Percentiles rank a stretch among this genome's conserved stretches.
These are phyloP conservation scores for Nezara viridula DNA, from an alignment of 2,888 invertebrate genomes.

Conservation along the genomic window DNA sequence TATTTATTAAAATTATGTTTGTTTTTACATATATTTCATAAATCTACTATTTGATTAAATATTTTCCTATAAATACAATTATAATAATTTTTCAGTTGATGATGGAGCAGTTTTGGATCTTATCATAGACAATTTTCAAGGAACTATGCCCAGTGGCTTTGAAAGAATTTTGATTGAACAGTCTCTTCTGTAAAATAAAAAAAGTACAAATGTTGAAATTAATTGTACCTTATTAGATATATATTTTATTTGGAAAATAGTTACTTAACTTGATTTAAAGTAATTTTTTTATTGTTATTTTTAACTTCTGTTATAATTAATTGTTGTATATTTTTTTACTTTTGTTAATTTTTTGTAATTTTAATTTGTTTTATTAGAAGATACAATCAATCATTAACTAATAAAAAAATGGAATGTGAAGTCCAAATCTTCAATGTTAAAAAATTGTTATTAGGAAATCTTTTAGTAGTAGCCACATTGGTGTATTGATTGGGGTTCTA, in stretches of 20 bases:
- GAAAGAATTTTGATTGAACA: constrained; percentile 98
- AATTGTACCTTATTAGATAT: constrained; percentile 44
- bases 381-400: too few species aligned
- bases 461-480: too few species aligned
- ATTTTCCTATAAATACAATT: constrained; percentile 46
- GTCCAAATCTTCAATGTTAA: too few species aligned
- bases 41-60: not conserved
- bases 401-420: too few species aligned
- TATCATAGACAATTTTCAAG: constrained; percentile 89
- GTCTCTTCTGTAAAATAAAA: constrained; percentile 84
- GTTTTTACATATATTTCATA: not conserved
- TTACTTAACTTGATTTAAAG: not conserved
- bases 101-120: constrained; percentile 98
- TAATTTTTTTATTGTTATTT: not conserved
- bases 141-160: constrained; percentile 87
- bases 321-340: not conserved
- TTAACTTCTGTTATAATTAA: not conserved
- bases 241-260: constrained; percentile 18
- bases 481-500: too few species aligned
- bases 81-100: constrained; percentile 81
- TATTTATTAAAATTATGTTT: not conserved
- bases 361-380: too few species aligned
- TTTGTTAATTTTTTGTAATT: not conserved
- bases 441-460: too few species aligned
- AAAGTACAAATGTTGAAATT: constrained; percentile 20